These are phyloP conservation scores for Emydocephalus ijimae DNA, from an alignment of 2,113 vertebrate species.

Conservation along the genomic window DNA sequence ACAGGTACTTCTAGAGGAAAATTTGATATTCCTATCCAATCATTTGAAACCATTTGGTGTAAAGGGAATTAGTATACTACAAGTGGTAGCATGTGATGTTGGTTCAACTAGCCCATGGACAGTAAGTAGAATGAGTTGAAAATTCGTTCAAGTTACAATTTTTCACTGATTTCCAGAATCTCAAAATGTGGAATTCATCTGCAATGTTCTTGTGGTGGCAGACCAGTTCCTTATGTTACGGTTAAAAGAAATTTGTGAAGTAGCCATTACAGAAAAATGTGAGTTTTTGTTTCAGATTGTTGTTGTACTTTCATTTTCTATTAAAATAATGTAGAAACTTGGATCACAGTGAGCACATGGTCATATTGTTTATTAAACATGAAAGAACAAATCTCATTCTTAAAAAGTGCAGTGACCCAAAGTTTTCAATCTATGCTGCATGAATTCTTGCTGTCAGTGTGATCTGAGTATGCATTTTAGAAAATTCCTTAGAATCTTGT, in stretches of 20 bases:
- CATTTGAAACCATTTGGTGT: neutral
- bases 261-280: slow-evolving; percentile 91
- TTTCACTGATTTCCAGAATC: slow-evolving; percentile 73
- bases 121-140: neutral
- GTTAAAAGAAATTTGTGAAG: slow-evolving; percentile 95
- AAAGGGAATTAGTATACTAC: neutral
- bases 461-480: neutral
- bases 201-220: slow-evolving; percentile 90
- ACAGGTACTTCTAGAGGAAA: neutral
- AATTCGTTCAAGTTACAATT: neutral
- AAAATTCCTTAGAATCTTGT: neutral
- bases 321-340: neutral
- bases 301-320: neutral
- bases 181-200: slow-evolving; percentile 89
- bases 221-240: slow-evolving; percentile 92
- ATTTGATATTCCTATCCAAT: neutral
- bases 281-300: slow-evolving; percentile 53
- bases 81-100: neutral
- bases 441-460: neutral
- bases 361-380: neutral
- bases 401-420: neutral
- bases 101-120: neutral
- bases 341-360: neutral
- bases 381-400: neutral
- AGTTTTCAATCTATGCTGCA: neutral